Evolutionary conservation across 1,140 invertebrate species (phyloP).

Genomic region (Physella acuta): DNA sequence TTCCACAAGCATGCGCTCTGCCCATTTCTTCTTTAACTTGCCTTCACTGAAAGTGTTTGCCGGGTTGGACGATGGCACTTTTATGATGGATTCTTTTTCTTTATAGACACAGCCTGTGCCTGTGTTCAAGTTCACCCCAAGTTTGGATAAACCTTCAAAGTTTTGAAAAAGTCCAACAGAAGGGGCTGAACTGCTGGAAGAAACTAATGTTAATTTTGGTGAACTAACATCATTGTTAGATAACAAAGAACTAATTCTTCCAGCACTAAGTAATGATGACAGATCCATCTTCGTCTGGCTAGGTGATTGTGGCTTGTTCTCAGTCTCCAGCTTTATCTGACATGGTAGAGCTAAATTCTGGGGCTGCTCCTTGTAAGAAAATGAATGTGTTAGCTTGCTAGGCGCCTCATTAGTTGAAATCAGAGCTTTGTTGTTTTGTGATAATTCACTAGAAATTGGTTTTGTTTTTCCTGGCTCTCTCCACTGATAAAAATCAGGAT

Average conservation of each 20-base stretch:
- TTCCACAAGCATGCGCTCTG: conserved; percentile 15
- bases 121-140: background rate
- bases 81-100: background rate
- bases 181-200: no score
- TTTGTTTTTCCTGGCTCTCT: background rate
- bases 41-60: background rate
- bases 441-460: background rate
- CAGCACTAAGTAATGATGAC: background rate
- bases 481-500: background rate
- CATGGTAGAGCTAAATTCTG: no score
- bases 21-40: conserved; percentile 10
- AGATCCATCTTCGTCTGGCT: background rate
- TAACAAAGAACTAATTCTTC: background rate
- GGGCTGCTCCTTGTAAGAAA: no score
- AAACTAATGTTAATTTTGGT: background rate
- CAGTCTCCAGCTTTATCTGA: no score
- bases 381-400: no score
- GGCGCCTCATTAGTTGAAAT: no score
- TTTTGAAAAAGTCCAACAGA: no score
- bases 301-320: background rate
- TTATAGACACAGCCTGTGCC: background rate
- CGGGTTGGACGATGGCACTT: background rate
- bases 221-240: background rate
- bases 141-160: background rate
- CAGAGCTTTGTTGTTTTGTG: no score